Evolutionary conservation across 2,888 invertebrate species (phyloP).

Genomic region (Globia sparganii): DNA sequence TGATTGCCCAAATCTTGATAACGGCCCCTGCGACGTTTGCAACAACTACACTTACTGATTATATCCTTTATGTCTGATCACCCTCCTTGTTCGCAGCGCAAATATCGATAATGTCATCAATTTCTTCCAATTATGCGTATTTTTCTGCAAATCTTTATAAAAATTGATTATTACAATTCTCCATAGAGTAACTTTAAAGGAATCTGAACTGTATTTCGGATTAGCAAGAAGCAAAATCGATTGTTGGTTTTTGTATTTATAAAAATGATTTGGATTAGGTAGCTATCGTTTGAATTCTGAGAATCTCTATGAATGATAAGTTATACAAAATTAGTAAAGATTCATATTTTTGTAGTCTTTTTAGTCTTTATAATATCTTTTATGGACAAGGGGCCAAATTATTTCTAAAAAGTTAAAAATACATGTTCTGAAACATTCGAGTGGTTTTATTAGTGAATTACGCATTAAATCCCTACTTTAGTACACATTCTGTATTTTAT

Average conservation of each 20-base stretch:
- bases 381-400: not conserved
- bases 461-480: conserved; percentile 41
- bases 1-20: conserved; percentile 88
- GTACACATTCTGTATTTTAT: conserved; percentile 34
- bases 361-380: not conserved
- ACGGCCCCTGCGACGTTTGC: conserved; percentile 73
- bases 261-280: conserved; percentile 14
- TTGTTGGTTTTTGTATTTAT: not conserved
- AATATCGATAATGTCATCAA: conserved; percentile 60
- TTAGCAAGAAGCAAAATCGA: not conserved
- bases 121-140: conserved; percentile 60
- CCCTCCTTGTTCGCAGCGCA: conserved; percentile 75
- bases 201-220: conserved; percentile 20
- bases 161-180: conserved; percentile 27
- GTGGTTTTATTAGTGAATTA: conserved; percentile 36
- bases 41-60: conserved; percentile 72
- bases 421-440: conserved; percentile 24
- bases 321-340: conserved; percentile 9
- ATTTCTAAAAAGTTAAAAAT: conserved; percentile 12
- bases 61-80: conserved; percentile 77
- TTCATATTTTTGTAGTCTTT: conserved; percentile 3
- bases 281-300: conserved; percentile 3
- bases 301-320: conserved; percentile 15
- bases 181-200: not conserved
- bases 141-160: conserved; percentile 52